Base-by-base conservation (phyloP, 2,113 vertebrate genomes). In the Pollimyrus isidori region DNA sequence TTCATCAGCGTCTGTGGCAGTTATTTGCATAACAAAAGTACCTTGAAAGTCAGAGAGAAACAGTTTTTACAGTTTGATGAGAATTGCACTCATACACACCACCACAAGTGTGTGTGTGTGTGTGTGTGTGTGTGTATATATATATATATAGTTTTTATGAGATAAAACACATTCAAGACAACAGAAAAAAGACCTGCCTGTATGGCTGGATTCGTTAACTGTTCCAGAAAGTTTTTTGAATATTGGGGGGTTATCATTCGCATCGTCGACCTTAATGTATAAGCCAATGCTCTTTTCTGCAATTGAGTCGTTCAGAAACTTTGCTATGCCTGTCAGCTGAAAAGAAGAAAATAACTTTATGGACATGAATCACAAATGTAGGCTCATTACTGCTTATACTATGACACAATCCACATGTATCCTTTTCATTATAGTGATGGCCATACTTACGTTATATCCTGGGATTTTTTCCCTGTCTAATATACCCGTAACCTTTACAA, bases 401-500 rank as follows among this genome's bases (percentile, higher is more conserved):
- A 39, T 19, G 26, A 76, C 30, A 30, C 62, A 65, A 76, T 80
- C 73, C n/a, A 11, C 5, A 76, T 39, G 69, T 5, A 76, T 19
- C 69, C 30, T 76, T 76, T 80, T 80, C 35, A 80, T 42, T 80
- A 80, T 80, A 80, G 42, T 19, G 42, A 80, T 80, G 73, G 35
- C 15, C n/a, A 4, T 46, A 93, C 95, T 95, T 89, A 96, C 95
- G 11, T 94, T 93, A 89, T 90, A 96, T n/a, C 0, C 39, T 3
- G 92, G 23, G 1, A 45, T 19, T 42, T 87, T 26, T 89, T 96
- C 95, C 42, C 95, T 92, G 90, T 96, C 95, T 89, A 96, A 87
- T 1, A 88, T 11, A 0, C 0, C 73, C 10, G 91, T 95, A 56
- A 95, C 0, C 0, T 39, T 84, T 19, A 96, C 94, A 91, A 89